A percentile compares a stretch with the other conserved stretches of the same genome.
Conservation (phyloP, 1,140 invertebrate genomes). For the Trichonephila inaurata region DNA sequence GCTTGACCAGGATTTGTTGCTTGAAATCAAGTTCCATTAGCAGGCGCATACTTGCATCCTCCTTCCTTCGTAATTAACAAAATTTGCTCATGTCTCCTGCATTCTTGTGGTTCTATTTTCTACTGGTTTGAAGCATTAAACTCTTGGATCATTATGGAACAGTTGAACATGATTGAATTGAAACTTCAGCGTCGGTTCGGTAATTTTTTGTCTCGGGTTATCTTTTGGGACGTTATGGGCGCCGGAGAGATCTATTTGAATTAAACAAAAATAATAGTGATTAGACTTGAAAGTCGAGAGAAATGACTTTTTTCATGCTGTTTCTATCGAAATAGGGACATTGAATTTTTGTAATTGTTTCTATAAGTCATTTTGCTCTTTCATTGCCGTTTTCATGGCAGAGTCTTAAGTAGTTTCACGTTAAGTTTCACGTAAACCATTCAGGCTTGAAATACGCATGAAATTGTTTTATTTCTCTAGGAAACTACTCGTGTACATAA, state of each 20-base stretch:
- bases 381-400: too few species aligned
- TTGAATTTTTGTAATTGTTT: too few species aligned
- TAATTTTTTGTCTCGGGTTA: neutral
- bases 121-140: neutral
- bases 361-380: too few species aligned
- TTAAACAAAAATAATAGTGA: neutral
- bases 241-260: neutral
- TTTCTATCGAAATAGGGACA: too few species aligned
- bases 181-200: neutral
- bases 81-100: neutral
- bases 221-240: neutral
- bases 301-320: too few species aligned
- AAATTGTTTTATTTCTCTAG: too few species aligned
- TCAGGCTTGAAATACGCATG: too few species aligned
- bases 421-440: too few species aligned
- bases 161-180: neutral
- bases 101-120: neutral
- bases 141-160: neutral
- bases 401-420: too few species aligned
- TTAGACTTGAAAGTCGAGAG: neutral
- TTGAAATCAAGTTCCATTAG: constrained; percentile 59
- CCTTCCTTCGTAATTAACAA: constrained; percentile 38
- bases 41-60: constrained; percentile 10
- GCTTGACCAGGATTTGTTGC: constrained; percentile 42
- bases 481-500: too few species aligned